These are phyloP conservation scores for Epizoanthus rinbou DNA, from an alignment of 92 coral and sea anemone genomes.

Conservation along the genomic window DNA sequence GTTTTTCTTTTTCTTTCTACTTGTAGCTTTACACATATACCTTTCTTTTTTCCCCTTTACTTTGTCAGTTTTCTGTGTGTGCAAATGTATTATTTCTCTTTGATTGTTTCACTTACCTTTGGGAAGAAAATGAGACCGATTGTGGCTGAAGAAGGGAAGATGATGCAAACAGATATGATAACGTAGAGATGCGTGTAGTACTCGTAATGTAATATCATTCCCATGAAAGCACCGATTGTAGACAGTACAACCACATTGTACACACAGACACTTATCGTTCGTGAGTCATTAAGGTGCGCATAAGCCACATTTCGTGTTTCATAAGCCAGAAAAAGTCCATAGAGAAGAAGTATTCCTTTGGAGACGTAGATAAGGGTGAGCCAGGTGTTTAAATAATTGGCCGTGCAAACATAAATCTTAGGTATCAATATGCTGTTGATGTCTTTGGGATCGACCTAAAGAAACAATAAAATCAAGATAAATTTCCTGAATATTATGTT, in stretches of 20 bases:
- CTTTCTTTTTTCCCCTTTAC: too few relatives aligned
- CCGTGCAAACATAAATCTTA: constrained; percentile 66
- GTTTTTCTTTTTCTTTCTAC: too few relatives aligned
- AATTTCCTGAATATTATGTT: background rate
- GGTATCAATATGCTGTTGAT: constrained; percentile 44
- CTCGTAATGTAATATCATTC: constrained; percentile 57
- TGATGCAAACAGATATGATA: constrained; percentile 79
- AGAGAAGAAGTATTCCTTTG: constrained; percentile 88
- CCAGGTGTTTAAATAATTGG: constrained; percentile 67
- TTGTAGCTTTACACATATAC: too few relatives aligned
- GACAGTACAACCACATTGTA: constrained; percentile 92
- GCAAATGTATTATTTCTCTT: too few relatives aligned
- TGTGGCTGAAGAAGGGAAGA: constrained; percentile 88
- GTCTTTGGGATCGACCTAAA: constrained; percentile 55
- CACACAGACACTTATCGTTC: constrained; percentile 95
- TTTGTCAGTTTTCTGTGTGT: too few relatives aligned
- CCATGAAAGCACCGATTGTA: constrained; percentile 78
- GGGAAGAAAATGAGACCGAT: constrained; percentile 87
- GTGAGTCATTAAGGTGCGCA: constrained; percentile 93
- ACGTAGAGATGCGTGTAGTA: constrained; percentile 75
- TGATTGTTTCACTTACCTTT: constrained; percentile 65
- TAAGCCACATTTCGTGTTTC: constrained; percentile 95
- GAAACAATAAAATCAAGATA: background rate
- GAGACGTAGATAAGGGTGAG: constrained; percentile 76
- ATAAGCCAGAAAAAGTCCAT: constrained; percentile 92